Percentiles rank a stretch among this genome's conserved stretches.
These are phyloP conservation scores for Muricea muricata DNA, from an alignment of 92 coral and sea anemone species.

Conservation along the genomic window DNA sequence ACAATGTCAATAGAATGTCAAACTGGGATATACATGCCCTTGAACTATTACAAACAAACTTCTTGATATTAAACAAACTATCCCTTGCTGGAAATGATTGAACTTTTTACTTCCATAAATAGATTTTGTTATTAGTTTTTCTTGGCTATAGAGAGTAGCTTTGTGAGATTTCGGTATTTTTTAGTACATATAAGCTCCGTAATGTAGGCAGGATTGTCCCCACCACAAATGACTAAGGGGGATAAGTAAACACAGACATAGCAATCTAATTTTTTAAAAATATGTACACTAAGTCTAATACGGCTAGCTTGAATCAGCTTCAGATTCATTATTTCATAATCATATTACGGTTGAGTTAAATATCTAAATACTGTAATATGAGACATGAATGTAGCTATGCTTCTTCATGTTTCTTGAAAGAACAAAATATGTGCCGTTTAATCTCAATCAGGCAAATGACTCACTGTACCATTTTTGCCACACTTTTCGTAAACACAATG, in stretches of 20 bases:
- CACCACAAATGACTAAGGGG: conserved; percentile 14
- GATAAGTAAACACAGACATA: conserved; percentile 50
- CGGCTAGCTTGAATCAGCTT: conserved; percentile 37
- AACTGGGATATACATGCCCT: not conserved
- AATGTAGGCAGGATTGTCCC: not conserved
- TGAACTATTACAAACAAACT: not conserved
- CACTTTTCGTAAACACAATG: no score
- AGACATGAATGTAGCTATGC: not conserved
- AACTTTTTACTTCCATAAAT: no score
- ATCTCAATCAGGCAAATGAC: no score
- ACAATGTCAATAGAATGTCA: not conserved
- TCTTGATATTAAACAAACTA: not conserved
- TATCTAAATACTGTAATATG: not conserved
- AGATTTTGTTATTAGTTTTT: not conserved
- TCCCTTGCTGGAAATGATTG: no score
- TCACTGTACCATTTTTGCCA: no score
- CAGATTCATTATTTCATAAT: conserved; percentile 25
- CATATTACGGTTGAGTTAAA: conserved; percentile 17
- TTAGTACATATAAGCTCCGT: not conserved
- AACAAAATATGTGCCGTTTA: not conserved
- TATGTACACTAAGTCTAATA: conserved; percentile 35
- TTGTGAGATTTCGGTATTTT: not conserved
- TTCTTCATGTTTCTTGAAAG: not conserved
- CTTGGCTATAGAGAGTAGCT: not conserved
- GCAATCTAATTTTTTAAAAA: conserved; percentile 5